Percentiles rank a stretch among this genome's conserved stretches.
These are phyloP conservation scores for Atrina japonica DNA, from an alignment of 2,888 invertebrate genomes.

Conservation along the genomic window DNA sequence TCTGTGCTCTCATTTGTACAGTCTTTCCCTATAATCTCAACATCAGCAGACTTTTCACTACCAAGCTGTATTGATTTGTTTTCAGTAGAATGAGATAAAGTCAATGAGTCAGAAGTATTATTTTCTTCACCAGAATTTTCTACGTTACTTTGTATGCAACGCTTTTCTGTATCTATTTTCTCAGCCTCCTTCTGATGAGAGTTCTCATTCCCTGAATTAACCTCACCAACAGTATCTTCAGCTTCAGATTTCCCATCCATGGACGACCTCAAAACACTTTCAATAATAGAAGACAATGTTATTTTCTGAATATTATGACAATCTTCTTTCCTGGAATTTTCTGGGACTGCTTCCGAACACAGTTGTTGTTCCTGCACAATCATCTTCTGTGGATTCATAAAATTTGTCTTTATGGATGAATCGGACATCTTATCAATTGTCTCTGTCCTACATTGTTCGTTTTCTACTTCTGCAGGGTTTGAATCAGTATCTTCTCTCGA, in stretches of 20 bases:
- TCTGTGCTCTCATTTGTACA: too few relatives aligned
- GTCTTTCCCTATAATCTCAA: too few relatives aligned
- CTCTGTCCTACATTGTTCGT: neutral
- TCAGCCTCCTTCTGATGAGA: neutral
- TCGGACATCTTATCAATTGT: neutral
- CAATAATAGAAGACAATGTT: constrained; percentile 35
- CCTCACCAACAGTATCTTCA: neutral
- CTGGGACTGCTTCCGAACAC: constrained; percentile 1
- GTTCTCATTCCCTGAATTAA: too few relatives aligned
- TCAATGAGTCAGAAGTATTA: too few relatives aligned
- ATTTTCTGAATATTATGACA: constrained; percentile 31
- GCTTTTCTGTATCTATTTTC: neutral
- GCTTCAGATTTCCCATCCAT: constrained; percentile 4
- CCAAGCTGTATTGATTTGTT: too few relatives aligned
- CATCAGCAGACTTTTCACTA: too few relatives aligned
- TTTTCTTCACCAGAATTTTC: neutral
- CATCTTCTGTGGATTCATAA: constrained; percentile 5
- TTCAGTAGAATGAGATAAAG: too few relatives aligned
- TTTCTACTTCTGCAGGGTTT: neutral
- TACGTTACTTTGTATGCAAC: neutral
- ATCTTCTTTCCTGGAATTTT: neutral
- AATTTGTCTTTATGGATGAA: neutral
- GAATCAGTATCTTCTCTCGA: neutral
- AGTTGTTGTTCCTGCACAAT: constrained; percentile 16
- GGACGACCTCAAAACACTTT: constrained; percentile 11